Base-by-base conservation (phyloP, 2,888 invertebrate species). In the Elegia similella region DNA sequence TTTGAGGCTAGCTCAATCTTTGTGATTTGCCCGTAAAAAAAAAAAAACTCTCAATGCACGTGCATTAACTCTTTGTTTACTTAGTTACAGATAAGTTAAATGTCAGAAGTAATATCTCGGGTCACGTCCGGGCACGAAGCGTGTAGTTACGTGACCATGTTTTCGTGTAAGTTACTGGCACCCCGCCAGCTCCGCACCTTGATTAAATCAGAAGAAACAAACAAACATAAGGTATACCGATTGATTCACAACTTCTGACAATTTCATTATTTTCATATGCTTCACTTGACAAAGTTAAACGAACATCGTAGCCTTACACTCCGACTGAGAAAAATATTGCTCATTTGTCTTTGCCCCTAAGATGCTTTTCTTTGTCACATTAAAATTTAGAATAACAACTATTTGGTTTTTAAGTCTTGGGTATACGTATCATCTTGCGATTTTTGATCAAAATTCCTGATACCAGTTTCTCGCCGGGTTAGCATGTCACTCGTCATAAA, bases 181-280 rank as follows among this genome's bases (percentile, higher is more conserved):
- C 67, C 42, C 59, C 65, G 84, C 86, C 86, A 86, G 72, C 62
- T 63, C 58, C 64, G 7, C 68, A 75, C 76, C 78, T 78, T 78
- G 72, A 78, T 75, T 78, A 77, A 78, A 82, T 82, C 80, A 80
- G 70, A 70, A 67, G 67, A 66, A 71, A 73, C 75, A 80, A 81
- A 81, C 82, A 80, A 77, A 34, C 50, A 50, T 12, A 50, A 76
- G 75, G 72, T 70, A 70, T 66, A 61, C 64, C 63, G 66, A 69
- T 72, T 50, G 72, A 71, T 72, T 69, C 68, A 67, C 67, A 63
- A 67, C 64, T 67, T 64, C 61, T 60, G 17, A 29, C 23, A 12
- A 8, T 29, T 46, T 16, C 15, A 48, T 48, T 48, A 48, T 48
- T 32, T 48, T 32, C 48, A 16, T 32, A 46, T 32, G 30, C 10